A percentile compares a stretch with the other conserved stretches of the same genome.
phyloP scores from a whole-genome alignment of 2,888 invertebrate species.

The Hybos culiciformis region DNA sequence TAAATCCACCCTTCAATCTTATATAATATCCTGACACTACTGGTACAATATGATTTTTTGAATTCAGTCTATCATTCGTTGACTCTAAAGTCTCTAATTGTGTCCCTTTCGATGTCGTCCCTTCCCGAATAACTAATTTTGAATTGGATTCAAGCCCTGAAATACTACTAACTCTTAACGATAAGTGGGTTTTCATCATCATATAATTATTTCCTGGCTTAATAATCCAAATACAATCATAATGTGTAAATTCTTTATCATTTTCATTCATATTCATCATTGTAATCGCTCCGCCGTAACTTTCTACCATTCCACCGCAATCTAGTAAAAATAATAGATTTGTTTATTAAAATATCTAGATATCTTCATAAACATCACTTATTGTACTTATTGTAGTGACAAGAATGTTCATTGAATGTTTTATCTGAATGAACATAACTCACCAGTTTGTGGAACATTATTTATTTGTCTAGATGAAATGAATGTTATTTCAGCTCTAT shows the following conservation, averaged over 20 bases:
- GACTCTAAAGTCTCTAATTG: constrained; percentile 44
- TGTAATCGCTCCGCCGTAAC: constrained; percentile 56
- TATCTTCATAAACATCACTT: neutral
- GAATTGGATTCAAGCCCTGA: constrained; percentile 47
- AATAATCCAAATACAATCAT: constrained; percentile 59
- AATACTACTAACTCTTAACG: constrained; percentile 45
- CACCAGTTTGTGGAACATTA: constrained; percentile 33
- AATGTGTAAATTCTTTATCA: constrained; percentile 41
- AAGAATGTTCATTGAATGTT: neutral
- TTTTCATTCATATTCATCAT: constrained; percentile 60
- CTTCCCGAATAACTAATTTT: constrained; percentile 49
- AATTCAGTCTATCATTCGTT: constrained; percentile 36
- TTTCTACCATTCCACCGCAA: constrained; percentile 57
- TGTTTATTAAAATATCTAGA: neutral
- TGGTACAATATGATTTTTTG: constrained; percentile 46
- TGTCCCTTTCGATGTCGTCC: constrained; percentile 48
- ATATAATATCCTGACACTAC: constrained; percentile 54
- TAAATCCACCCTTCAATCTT: constrained; percentile 49
- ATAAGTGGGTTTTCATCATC: constrained; percentile 53
- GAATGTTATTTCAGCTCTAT: constrained; percentile 44
- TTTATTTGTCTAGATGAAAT: constrained; percentile 30
- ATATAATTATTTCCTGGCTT: constrained; percentile 48
- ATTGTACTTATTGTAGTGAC: neutral
- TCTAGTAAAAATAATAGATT: constrained; percentile 31
- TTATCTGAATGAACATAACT: too few species aligned